These are phyloP conservation scores for Pecten maximus DNA, from an alignment of 2,888 invertebrate species.

Conservation along the genomic window DNA sequence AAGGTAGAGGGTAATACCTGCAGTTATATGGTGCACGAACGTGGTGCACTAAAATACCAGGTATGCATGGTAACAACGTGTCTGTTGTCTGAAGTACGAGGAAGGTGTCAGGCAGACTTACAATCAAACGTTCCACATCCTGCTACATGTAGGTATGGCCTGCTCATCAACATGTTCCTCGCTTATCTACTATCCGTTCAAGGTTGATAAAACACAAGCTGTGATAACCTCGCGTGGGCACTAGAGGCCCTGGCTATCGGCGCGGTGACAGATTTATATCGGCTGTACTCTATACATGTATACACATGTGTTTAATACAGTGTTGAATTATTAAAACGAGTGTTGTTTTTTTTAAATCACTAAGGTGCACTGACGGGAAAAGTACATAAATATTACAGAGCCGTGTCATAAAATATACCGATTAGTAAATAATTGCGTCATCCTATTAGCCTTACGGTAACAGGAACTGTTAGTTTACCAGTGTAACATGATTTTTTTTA, in stretches of 20 bases:
- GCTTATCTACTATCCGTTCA: neutral
- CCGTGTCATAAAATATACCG: no score
- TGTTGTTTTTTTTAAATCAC: no score
- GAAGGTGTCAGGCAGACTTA: neutral
- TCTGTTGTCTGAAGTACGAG: neutral
- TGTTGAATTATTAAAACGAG: no score
- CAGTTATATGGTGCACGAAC: neutral
- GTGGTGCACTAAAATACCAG: neutral
- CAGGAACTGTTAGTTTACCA: no score
- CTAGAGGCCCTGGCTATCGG: neutral
- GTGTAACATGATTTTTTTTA: no score
- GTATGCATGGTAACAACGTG: neutral
- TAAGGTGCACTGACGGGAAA: no score
- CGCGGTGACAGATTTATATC: no score
- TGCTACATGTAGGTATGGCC: neutral
- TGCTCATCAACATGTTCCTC: neutral
- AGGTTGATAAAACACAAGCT: neutral
- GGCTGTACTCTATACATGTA: neutral
- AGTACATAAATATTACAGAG: no score
- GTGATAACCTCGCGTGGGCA: neutral
- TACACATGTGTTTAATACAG: neutral
- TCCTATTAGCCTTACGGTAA: no score
- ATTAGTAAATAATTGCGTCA: no score
- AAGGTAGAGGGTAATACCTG: no score
- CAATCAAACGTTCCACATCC: neutral